These are phyloP conservation scores for Tretioscincus oriximinensis DNA, from an alignment of 2,113 vertebrate genomes.

Conservation along the genomic window DNA sequence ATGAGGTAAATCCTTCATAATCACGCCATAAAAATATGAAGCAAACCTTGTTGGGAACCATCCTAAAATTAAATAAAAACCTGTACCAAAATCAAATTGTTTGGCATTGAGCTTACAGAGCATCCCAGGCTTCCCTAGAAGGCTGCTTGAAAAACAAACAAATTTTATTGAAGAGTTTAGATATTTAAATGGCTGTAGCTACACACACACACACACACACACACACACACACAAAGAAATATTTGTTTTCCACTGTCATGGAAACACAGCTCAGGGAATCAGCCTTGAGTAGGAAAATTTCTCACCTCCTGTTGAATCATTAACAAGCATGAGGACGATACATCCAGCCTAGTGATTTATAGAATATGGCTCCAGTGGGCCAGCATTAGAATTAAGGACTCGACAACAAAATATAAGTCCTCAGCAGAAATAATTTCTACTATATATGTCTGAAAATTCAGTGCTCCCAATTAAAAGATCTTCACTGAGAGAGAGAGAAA, in stretches of 20 bases:
- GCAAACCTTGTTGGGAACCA: too few species aligned
- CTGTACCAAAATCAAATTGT: neutral
- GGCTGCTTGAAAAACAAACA: neutral
- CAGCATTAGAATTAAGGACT: fast-evolving
- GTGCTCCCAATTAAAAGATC: neutral
- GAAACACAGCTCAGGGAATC: neutral
- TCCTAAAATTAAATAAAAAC: too few species aligned
- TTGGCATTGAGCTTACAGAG: neutral
- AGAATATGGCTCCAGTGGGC: neutral
- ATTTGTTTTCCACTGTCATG: neutral
- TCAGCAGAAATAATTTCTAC: neutral
- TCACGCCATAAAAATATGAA: too few species aligned
- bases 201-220: neutral
- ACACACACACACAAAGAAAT: neutral
- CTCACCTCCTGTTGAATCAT: conserved; percentile 3
- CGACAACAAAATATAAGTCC: conserved; percentile 10
- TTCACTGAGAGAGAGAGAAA: conserved; percentile 30
- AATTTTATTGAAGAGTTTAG: neutral
- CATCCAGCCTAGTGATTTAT: fast-evolving
- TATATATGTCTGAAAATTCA: neutral
- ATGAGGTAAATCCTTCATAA: too few species aligned
- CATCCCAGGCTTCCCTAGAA: neutral
- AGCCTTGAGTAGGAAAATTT: neutral
- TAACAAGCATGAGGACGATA: neutral
- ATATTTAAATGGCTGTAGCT: neutral